Evolutionary conservation across 2,797 vertebrate species (phyloP), one percentile per base, ranked within the genome.

Genomic region (Fratercula arctica): DNA sequence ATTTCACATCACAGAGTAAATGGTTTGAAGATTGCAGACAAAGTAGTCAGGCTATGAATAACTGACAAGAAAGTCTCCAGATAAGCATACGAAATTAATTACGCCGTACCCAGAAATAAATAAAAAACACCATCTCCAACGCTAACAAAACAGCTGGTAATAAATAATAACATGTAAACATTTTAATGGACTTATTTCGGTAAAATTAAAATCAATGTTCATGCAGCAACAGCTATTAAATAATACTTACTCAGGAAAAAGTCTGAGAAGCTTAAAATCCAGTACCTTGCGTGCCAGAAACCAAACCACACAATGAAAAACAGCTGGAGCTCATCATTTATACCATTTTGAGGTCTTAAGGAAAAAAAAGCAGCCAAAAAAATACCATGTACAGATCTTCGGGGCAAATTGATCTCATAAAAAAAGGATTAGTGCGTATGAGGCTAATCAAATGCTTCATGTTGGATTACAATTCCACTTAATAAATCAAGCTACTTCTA

Each of bases 121-220:
- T 83, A 92, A 95, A 96, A 84, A 13, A 2, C 88, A 80, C 51
- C 37, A 75, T 68, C 78, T 92, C 88, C 80, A 69, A 10, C 1
- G 26, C 29, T 91, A 63, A 53, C 31, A 76, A 41, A 95, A 43
- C 84, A 97, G 76, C 79, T 93, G 87, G 92, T 66, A 94, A 97
- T 96, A 97, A 97, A 96, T 95, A 93, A 95, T 16, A 88, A 89
- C 11, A 5, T 90, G 79, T 80, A 93, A 95, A 93, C 68, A 92
- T 85, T 95, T 94, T 94, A 95, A 76, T 92, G 86, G 81, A 84
- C 74, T 96, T 96, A 96, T 95, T 96, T 93, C 72, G 78, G 92
- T 91, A 92, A 94, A 96, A 97, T 96, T 94, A 90, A 96, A 96
- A 95, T 96, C 91, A 90, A 91, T 94, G 68, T 70, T 95, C 88